Percentiles rank a stretch among this genome's conserved stretches.
Evolutionary conservation across 2,797 vertebrate genomes (phyloP).

Genomic region (Schizopygopsis malacanthus): DNA sequence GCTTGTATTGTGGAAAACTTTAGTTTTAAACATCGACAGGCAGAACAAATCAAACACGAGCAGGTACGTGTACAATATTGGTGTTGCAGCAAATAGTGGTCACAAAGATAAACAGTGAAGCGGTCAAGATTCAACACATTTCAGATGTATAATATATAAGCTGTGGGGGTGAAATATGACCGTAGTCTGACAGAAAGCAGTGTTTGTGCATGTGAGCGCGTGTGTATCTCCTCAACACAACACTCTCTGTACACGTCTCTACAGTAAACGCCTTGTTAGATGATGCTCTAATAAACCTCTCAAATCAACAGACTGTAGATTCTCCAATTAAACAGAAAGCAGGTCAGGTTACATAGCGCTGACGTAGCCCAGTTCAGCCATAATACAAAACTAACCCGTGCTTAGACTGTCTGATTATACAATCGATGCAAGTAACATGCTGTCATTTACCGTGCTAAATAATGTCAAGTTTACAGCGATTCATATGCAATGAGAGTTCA

Average conservation of each 20-base stretch:
- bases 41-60: too few relatives aligned
- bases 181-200: too few relatives aligned
- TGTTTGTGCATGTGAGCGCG: background rate
- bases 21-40: too few relatives aligned
- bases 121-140: too few relatives aligned
- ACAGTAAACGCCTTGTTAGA: slow-evolving; percentile 7
- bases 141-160: too few relatives aligned
- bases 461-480: background rate
- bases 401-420: background rate
- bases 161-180: too few relatives aligned
- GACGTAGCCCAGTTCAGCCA: background rate
- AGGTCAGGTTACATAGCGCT: background rate
- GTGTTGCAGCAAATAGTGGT: too few relatives aligned
- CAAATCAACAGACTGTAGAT: background rate
- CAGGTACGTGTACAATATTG: too few relatives aligned
- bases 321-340: slow-evolving; percentile 23
- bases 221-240: background rate
- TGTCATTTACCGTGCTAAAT: background rate
- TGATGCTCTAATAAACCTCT: slow-evolving; percentile 11
- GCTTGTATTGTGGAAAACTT: too few relatives aligned
- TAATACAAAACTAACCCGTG: background rate
- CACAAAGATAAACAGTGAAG: too few relatives aligned
- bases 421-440: background rate
- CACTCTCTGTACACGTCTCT: background rate
- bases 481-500: background rate